Base-by-base conservation (phyloP, 2,797 vertebrate species). In the Gallirallus australis region DNA sequence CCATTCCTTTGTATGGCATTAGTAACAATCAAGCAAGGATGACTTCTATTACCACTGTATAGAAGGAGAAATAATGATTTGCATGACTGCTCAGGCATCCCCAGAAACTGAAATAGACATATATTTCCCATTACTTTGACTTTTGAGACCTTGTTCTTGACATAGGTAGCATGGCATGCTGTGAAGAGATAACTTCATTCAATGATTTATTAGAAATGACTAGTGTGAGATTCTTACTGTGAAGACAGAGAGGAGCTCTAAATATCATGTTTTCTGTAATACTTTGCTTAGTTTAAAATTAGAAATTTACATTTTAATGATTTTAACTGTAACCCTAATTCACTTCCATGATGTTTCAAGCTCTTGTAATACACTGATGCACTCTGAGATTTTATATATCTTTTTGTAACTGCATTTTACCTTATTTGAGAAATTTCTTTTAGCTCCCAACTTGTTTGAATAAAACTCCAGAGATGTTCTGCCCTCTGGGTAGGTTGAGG, bases 401-500 rank as follows among this genome's bases (percentile, higher is more conserved):
- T 83, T 9, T 15, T 72, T 65, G 16, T 53, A 86, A 47, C 9
- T 90, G 24, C 5, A 50, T 94, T 93, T 91, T 86, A 88, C 72
- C 52, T 64, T 76, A 25, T 86, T 40, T 86, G 42, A 70, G 52
- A 90, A 61, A 21, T 17, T 17, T 52, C 33, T 92, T 64, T 69
- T 71, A 81, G 21, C 17, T 88, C 50, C 33, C 19, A 69, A 63
- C 65, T 81, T 88, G 54, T 93, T 88, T 79, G 12, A 72, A 25
- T 90, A 63, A 81, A 93, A 50, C 69, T 93, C 47, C 30, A 82
- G 79, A 88, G 69, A 96, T 83, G 52, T 30, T 92, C 9, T 94
- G 27, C 89, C 94, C 66, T 78, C 73, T 66, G 85, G 95, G 94
- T 86, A 96, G 84, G 94, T 94, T 96, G 79, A 82, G 10, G 21